Evolutionary conservation across 2,888 invertebrate species (phyloP), one percentile per base, ranked within the genome.

Genomic region (Hofmannophila pseudospretella): DNA sequence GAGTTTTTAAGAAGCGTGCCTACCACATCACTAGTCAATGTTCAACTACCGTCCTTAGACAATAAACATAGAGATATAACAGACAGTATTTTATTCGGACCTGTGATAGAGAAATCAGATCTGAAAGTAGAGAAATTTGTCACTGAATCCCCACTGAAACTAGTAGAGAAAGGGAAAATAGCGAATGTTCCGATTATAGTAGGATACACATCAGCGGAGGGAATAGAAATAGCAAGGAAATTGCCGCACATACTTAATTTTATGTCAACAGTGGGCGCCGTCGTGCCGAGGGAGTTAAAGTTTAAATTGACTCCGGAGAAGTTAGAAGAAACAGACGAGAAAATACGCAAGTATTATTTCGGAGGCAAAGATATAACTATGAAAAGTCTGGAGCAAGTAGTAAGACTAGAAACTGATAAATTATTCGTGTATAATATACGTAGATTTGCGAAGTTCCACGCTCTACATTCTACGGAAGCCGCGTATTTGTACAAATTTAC

Each of bases 191-290:
- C 87, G 9, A 38, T 84, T 32, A 76, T 88, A 40, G 44, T 82
- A 26, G 87, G 87, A 19, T 82, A 73, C 44, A 81, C 75, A 5
- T 81, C 82, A 1, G 78, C 72, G 0, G 87, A 88, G 45, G 87
- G 87, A 7, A 79, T 86, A 31, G 81, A 86, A 67, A 63, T 81
- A 45, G 70, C 70, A 19, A 66, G 73, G 51, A 68, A 71, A 42
- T 55, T 79, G 12, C 44, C 65, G 9, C 14, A 53, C 14, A 58
- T 67, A 22, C 28, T 62, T 7, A 46, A 51, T 7, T 62, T 64
- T 41, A 47, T 80, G 22, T 47, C 59, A 2, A 58, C 32, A 28
- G 43, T 51, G 2, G 82, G 81, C 1, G 60, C 67, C 14, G 64
- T 81, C 10, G 69, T 88, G 22, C 86, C 88, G 0, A 69, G 82